Evolutionary conservation across 2,113 vertebrate species (phyloP).

Genomic region (Phasianus colchicus): DNA sequence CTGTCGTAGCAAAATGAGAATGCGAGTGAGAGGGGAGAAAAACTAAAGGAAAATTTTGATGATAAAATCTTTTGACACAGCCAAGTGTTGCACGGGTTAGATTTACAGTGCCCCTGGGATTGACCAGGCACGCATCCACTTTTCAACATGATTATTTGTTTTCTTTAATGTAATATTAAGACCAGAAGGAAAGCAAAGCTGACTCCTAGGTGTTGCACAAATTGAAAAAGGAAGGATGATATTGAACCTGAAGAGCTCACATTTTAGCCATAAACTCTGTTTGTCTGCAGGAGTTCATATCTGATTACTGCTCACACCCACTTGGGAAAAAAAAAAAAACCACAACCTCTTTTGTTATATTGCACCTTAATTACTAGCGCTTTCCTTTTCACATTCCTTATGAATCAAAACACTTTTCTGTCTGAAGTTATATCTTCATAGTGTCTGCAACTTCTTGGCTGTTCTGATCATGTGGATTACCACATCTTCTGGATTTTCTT

Average conservation of each 20-base stretch:
- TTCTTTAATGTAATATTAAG: not conserved
- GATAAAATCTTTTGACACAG: not conserved
- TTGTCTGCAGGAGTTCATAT: not conserved
- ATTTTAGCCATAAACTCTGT: not conserved
- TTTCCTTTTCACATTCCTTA: not conserved
- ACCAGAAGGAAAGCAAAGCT: not conserved
- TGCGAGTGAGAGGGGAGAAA: not conserved
- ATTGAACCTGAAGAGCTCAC: not conserved
- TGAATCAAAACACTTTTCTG: not conserved
- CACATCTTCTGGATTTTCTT: not conserved
- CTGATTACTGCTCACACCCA: not conserved
- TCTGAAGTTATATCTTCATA: not conserved
- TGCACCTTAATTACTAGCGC: not conserved
- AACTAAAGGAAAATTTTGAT: not conserved
- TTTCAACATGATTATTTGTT: accelerated
- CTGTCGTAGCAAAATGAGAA: not conserved
- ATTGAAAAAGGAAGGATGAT: not conserved
- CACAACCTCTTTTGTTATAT: not conserved
- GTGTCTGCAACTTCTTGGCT: not conserved
- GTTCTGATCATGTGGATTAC: not conserved
- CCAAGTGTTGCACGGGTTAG: not conserved
- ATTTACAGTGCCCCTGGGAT: not conserved
- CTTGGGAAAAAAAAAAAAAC: not conserved
- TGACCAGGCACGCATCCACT: not conserved
- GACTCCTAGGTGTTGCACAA: not conserved